Evolutionary conservation across 2,113 vertebrate genomes (phyloP).

Genomic region (Platichthys stellatus): DNA sequence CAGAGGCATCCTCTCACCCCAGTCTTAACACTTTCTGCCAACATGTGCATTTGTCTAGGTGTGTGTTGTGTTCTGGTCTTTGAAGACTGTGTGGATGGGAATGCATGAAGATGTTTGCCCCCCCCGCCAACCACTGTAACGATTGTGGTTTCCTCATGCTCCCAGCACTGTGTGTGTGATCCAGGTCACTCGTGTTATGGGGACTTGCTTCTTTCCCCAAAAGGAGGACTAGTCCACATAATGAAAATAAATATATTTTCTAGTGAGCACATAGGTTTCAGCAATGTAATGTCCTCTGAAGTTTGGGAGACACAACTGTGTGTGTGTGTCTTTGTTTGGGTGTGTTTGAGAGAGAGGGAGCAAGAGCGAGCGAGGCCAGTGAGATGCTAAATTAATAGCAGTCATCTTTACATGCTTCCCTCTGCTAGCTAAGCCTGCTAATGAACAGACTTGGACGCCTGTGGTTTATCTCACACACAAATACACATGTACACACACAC

Average conservation of each 20-base stretch:
- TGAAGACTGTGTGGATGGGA: slow-evolving; percentile 39
- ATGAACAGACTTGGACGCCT: slow-evolving; percentile 78
- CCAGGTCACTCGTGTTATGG: no score
- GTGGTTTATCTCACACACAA: slow-evolving; percentile 63
- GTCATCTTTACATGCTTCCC: slow-evolving; percentile 76
- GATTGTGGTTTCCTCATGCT: not conserved
- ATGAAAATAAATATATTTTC: no score
- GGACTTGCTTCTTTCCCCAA: no score
- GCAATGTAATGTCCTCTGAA: slow-evolving; percentile 3
- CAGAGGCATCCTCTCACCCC: slow-evolving; percentile 53
- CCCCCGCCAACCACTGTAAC: not conserved
- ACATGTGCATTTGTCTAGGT: slow-evolving; percentile 38
- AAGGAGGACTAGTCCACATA: no score
- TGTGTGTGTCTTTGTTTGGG: not conserved
- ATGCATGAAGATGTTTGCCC: not conserved
- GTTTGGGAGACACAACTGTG: not conserved
- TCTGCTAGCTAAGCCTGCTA: slow-evolving; percentile 76
- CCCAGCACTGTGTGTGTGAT: not conserved
- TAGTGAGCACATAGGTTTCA: not conserved
- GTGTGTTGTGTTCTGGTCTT: slow-evolving; percentile 31
- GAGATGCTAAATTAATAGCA: slow-evolving; percentile 80
- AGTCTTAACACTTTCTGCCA: slow-evolving; percentile 36
- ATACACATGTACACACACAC: slow-evolving; percentile 16
- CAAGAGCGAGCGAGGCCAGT: slow-evolving; percentile 54
- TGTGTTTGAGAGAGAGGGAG: slow-evolving; percentile 6